These are phyloP conservation scores for Morbakka virulenta DNA, from an alignment of 30 jellyfish, hydroid and myxozoan species.

Conservation along the genomic window DNA sequence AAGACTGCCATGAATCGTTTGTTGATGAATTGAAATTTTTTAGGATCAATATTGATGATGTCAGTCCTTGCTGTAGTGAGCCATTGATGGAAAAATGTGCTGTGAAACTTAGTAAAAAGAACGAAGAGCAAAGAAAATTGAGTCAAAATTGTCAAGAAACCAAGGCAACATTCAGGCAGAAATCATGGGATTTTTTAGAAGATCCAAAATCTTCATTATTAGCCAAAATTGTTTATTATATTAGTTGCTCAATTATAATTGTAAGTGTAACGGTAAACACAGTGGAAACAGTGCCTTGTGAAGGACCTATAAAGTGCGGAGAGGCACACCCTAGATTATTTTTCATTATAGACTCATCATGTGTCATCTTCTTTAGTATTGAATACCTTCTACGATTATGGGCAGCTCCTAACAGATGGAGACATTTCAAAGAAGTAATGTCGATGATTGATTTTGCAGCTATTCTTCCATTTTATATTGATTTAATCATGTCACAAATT, in stretches of 20 bases:
- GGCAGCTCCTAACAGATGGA: conserved; percentile 86
- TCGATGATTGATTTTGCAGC: conserved; percentile 85
- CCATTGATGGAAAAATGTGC: conserved; percentile 66
- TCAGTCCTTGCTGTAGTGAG: conserved; percentile 92
- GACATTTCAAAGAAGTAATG: conserved; percentile 60
- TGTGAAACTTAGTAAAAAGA: conserved; percentile 1
- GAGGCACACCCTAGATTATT: conserved; percentile 60
- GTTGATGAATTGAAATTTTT: conserved; percentile 85
- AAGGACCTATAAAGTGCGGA: conserved; percentile 60
- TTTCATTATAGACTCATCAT: conserved; percentile 78
- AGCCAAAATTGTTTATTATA: conserved; percentile 68
- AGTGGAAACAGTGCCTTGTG: conserved; percentile 90
- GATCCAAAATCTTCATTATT: conserved; percentile 74
- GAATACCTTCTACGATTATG: conserved; percentile 81
- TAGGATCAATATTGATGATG: conserved; percentile 61
- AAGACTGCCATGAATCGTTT: conserved; percentile 90
- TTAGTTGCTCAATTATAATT: conserved; percentile 87
- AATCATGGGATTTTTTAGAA: conserved; percentile 71
- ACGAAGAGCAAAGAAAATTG: neutral
- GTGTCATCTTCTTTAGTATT: conserved; percentile 73
- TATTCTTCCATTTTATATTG: conserved; percentile 83
- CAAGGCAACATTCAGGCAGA: conserved; percentile 55
- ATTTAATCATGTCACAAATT: conserved; percentile 32
- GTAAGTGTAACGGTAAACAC: conserved; percentile 78
- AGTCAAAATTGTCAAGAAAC: neutral